These are phyloP conservation scores for Calephelis virginiensis DNA, from an alignment of 1,140 invertebrate species.

Conservation along the genomic window DNA sequence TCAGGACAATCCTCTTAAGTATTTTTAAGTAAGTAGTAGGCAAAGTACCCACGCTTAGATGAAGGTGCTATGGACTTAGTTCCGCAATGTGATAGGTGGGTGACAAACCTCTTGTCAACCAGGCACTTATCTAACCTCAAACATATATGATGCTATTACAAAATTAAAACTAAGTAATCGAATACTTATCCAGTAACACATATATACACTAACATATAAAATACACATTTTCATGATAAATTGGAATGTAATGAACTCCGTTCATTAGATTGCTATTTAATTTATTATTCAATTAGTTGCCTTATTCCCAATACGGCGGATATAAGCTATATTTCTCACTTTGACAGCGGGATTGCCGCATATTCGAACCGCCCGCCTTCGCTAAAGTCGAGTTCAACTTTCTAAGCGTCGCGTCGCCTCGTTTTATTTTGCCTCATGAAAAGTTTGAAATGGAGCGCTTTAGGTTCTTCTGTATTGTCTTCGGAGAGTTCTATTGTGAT, in stretches of 20 bases:
- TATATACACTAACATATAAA: no score
- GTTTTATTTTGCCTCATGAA: slow-evolving; percentile 54
- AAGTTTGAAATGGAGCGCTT: slow-evolving; percentile 72
- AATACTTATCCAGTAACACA: no score
- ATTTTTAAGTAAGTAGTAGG: no score
- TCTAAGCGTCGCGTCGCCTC: slow-evolving; percentile 52
- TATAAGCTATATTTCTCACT: slow-evolving; percentile 64
- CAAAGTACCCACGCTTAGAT: no score
- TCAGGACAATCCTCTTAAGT: no score
- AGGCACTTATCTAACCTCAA: no score
- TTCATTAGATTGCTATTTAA: slow-evolving; percentile 18
- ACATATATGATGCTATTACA: no score
- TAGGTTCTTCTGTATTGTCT: slow-evolving; percentile 66
- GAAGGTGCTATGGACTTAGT: no score
- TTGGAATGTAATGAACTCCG: neutral
- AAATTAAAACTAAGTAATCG: no score
- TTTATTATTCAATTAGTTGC: slow-evolving; percentile 21
- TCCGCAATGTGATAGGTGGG: no score
- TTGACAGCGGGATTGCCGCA: slow-evolving; percentile 56
- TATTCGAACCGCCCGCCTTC: slow-evolving; percentile 32
- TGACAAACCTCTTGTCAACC: no score
- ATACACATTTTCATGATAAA: no score
- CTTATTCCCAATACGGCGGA: slow-evolving; percentile 25
- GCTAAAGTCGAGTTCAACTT: slow-evolving; percentile 59
- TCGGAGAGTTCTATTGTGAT: slow-evolving; percentile 39